Evolutionary conservation across 2,797 vertebrate genomes (phyloP), one percentile per base, ranked within the genome.

Genomic region (Sebastes cheni): DNA sequence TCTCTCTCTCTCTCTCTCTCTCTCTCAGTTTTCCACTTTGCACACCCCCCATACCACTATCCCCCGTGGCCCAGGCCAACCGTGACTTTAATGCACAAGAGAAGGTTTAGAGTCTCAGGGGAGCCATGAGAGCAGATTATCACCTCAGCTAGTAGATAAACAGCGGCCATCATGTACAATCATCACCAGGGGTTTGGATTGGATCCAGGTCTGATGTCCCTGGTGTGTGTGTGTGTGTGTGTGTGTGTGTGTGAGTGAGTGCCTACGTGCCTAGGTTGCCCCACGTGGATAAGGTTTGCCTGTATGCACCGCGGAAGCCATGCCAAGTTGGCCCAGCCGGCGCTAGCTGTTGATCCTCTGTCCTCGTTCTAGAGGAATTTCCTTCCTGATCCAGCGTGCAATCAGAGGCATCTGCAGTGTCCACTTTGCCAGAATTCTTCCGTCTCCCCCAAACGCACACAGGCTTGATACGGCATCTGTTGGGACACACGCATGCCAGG

Each of bases 301-400:
- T 75, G 55, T 46, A n/a, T 79, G 87, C 73, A 18, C 22, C 11
- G n/a, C 42, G 55, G 52, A 77, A 23, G 60, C 54, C 66, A 8
- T 66, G 85, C 85, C 86, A 90, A 81, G 54, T 86, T 85, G 68
- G 86, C 80, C 60, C 42, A 5, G 34, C 59, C 61, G 56, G 46
- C 73, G 50, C 76, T 64, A 30, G 70, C 67, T 66, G 83, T 46
- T 80, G 81, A 82, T 83, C 72, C 67, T 78, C 75, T 55, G 83
- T 88, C 73, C 75, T 84, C n/a, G 55, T 93, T 88, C 85, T 78
- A 14, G 85, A 85, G 85, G 89, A 95, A 94, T 95, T 91, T 93
- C 90, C 87, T 86, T 75, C 70, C 85, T 93, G 88, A 95, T 95
- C 91, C 89, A 81, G 76, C 85, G 7, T 92, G 90, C 88, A 93